These are phyloP conservation scores for Muscina levida DNA, from an alignment of 2,888 invertebrate species.

Conservation along the genomic window DNA sequence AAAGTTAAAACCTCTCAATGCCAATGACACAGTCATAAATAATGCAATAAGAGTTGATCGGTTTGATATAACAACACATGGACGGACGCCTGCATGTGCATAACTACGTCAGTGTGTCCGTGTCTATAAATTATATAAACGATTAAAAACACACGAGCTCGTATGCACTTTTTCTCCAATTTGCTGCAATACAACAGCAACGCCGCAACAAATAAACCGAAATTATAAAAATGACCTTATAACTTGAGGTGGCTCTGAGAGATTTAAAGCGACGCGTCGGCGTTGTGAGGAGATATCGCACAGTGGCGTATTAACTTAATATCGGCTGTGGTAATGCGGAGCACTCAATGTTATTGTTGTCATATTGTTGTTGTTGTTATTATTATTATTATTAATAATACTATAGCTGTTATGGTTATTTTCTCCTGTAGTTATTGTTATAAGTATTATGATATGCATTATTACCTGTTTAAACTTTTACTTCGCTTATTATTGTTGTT, in stretches of 20 bases:
- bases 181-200: background rate
- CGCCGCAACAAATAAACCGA: background rate
- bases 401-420: no score
- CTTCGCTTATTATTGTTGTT: background rate
- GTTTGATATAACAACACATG: constrained; percentile 8
- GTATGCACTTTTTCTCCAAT: constrained; percentile 3
- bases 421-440: no score
- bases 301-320: no score
- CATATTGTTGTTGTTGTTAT: background rate
- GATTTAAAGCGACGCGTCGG: no score
- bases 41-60: constrained; percentile 34
- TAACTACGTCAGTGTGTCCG: no score
- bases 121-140: background rate
- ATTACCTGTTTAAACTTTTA: constrained; percentile 28
- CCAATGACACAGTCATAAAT: constrained; percentile 58
- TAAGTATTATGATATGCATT: background rate
- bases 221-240: background rate
- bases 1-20: constrained; percentile 49
- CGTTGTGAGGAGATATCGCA: no score
- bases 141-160: constrained; percentile 3
- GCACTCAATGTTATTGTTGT: no score
- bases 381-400: background rate
- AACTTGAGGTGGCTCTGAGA: no score
- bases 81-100: background rate
- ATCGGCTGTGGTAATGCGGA: no score